Percentiles rank a stretch among this genome's conserved stretches.
Evolutionary conservation across 2,888 invertebrate species (phyloP).

Genomic region (Lordiphosa andalusiaca): DNA sequence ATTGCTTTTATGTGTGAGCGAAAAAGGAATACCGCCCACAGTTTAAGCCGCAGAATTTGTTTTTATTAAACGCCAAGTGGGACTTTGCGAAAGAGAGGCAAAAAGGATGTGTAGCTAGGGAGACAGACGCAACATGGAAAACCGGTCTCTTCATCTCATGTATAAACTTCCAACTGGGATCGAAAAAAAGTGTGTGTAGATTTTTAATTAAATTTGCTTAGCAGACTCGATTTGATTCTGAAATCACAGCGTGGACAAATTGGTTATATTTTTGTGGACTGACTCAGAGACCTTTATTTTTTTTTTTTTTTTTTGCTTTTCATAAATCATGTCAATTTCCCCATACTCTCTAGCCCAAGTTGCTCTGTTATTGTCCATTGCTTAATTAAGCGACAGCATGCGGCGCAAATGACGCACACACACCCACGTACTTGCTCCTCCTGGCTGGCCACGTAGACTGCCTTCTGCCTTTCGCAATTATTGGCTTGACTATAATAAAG

Average conservation of each 20-base stretch:
- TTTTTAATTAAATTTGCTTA: slow-evolving; percentile 10
- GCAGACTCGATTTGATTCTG: not conserved
- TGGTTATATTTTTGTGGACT: not conserved
- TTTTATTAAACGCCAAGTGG: slow-evolving; percentile 25
- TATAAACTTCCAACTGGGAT: not conserved
- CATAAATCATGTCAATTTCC: slow-evolving; percentile 55
- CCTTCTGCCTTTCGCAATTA: slow-evolving; percentile 44
- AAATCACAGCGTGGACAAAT: not conserved
- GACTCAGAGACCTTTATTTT: no score
- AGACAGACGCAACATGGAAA: slow-evolving; percentile 7
- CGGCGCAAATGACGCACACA: slow-evolving; percentile 25
- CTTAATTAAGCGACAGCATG: slow-evolving; percentile 62
- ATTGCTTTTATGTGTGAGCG: slow-evolving; percentile 12
- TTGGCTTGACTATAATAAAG: slow-evolving; percentile 51
- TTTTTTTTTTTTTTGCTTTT: not conserved
- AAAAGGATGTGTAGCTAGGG: not conserved
- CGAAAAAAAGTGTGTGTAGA: no score
- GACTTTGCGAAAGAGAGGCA: not conserved
- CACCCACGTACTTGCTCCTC: not conserved
- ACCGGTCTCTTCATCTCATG: slow-evolving; percentile 2
- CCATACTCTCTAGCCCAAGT: slow-evolving; percentile 14
- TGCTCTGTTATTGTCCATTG: slow-evolving; percentile 29
- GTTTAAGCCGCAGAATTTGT: slow-evolving; percentile 27
- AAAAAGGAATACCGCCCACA: slow-evolving; percentile 18
- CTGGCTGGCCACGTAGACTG: slow-evolving; percentile 11